Evolutionary conservation across 1,140 invertebrate genomes (phyloP).

Genomic region (Microplitis demolitor): DNA sequence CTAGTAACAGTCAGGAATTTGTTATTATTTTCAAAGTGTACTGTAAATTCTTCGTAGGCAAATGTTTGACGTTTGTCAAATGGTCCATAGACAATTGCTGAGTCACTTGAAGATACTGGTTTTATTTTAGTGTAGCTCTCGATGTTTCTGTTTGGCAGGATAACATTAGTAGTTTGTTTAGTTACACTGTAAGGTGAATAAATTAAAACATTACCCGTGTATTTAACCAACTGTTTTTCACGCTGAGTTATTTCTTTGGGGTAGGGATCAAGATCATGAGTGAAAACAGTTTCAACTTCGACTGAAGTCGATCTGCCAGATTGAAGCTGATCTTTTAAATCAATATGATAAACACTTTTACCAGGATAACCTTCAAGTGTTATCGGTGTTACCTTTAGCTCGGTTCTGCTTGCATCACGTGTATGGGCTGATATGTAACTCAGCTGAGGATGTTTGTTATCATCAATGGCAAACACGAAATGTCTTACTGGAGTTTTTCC

Average conservation of each 20-base stretch:
- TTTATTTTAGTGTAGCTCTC: conserved; percentile 88
- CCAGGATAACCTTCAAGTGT: conserved; percentile 62
- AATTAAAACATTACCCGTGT: conserved; percentile 81
- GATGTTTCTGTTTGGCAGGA: conserved; percentile 77
- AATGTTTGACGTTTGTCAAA: conserved; percentile 76
- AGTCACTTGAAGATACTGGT: conserved; percentile 79
- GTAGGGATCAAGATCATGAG: conserved; percentile 78
- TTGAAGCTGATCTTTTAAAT: conserved; percentile 67
- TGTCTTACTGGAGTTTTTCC: conserved; percentile 62
- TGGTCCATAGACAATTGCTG: conserved; percentile 83
- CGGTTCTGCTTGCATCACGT: conserved; percentile 68
- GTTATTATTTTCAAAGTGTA: conserved; percentile 97
- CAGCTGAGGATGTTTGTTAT: conserved; percentile 67
- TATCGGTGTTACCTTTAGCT: conserved; percentile 66
- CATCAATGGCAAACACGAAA: conserved; percentile 76
- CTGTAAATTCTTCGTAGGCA: conserved; percentile 68
- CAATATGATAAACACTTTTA: conserved; percentile 66
- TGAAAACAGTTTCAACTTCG: conserved; percentile 77
- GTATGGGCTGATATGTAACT: conserved; percentile 73
- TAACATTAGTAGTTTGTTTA: conserved; percentile 82
- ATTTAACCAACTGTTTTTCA: conserved; percentile 92
- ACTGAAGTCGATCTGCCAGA: conserved; percentile 66
- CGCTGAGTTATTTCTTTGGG: conserved; percentile 88
- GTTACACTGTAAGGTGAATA: conserved; percentile 81
- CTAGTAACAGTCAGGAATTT: conserved; percentile 91